Evolutionary conservation across 2,797 vertebrate genomes (phyloP), one percentile per base, ranked within the genome.

Genomic region (Hippocampus kuda): DNA sequence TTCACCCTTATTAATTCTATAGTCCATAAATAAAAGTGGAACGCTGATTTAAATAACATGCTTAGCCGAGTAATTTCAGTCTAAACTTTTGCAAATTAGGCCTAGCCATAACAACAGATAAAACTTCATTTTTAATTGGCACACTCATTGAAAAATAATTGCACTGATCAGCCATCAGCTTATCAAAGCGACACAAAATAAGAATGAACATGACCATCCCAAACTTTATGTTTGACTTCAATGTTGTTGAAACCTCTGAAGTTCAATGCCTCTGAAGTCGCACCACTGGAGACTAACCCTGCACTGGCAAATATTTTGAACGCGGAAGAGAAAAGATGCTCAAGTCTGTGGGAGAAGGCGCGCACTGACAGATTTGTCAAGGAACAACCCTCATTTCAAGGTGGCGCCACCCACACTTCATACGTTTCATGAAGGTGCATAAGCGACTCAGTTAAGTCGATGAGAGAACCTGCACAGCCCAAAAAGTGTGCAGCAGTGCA

Each of bases 161-260:
- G 88, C 84, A 89, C 86, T 91, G 90, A 92, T 92, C 89, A 86
- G 89, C 78, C 48, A 90, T 90, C 86, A 81, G 91, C 90, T 90
- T 88, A 92, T 92, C 89, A 88, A 85, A 74, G 68, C 78, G n/a
- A 75, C 80, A 79, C 80, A 81, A 87, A 84, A 86, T 76, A 88
- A 77, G 72, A 86, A 83, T 66, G 74, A 86, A 77, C 56, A 44
- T 44, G 61, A 44, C 61, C 61, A n/a, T 42, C 38, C 22, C 61
- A 76, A 78, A 66, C 12, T 69, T 76, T 77, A 81, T 83, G 72
- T 75, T 67, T 48, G 68, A 83, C 77, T 84, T 74, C 75, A 66
- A 69, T 77, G 70, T 74, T 66, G 72, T 75, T 84, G 73, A 75
- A 59, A 51, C 73, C 27, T 26, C 12, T 12, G n/a, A 26, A 16